Conservation (phyloP, 2,113 vertebrate genomes). For the Actenoides lindsayi region DNA sequence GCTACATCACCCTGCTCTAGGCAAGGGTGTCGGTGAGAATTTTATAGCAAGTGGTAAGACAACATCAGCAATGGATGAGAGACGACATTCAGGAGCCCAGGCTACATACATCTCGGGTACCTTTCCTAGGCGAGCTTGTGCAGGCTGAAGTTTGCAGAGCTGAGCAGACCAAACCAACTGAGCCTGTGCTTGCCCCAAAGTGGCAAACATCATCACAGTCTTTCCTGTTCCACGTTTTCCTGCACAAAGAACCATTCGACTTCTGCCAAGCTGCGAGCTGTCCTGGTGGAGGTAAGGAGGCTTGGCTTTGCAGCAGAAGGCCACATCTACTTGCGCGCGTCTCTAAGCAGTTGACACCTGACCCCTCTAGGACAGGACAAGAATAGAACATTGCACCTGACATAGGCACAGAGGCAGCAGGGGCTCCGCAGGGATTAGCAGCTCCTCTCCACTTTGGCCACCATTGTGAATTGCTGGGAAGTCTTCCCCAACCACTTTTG, state of each 20-base stretch:
- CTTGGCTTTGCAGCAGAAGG: neutral
- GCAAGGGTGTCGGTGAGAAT: neutral
- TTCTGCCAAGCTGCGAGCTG: neutral
- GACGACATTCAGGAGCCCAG: neutral
- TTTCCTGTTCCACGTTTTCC: neutral
- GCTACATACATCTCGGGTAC: neutral
- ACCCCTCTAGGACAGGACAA: neutral
- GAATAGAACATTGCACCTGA: neutral
- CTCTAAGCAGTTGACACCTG: neutral
- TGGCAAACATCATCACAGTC: neutral
- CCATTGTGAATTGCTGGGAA: neutral
- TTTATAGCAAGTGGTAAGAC: neutral
- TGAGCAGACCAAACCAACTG: neutral
- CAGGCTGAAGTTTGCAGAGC: neutral
- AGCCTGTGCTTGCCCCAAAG: neutral
- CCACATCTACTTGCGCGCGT: fast-evolving
- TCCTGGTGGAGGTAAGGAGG: neutral
- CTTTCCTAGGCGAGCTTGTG: neutral
- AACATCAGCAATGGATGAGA: neutral
- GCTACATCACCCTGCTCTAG: neutral
- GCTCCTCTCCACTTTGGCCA: neutral
- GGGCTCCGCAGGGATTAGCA: fast-evolving
- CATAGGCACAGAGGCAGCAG: neutral
- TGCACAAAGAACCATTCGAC: neutral
- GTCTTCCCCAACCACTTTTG: neutral